Base-by-base conservation (phyloP, 2,797 vertebrate species). In the Periophthalmus magnuspinnatus region DNA sequence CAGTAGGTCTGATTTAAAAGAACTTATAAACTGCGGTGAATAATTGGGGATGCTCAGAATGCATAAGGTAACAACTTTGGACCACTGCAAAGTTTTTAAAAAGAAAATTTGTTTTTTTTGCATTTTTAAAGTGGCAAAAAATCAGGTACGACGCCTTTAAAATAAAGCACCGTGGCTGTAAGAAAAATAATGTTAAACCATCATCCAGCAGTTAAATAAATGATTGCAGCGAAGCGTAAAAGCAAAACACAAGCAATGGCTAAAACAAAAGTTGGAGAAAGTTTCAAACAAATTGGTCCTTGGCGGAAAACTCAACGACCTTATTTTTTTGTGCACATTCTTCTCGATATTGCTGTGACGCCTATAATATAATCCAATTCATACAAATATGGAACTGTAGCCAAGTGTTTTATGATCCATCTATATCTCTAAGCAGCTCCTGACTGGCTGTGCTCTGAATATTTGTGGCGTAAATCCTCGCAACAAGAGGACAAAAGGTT, bases 281-380 rank as follows among this genome's bases (percentile, higher is more conserved):
- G 34, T 32, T 64, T 64, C 6, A 7, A 22, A 63, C 21, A 28
- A 24, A 63, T 47, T 28, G n/a, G 36, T 45, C 59, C 22, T 48
- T 64, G 61, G 61, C 9, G 38, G 4, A 22, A 24, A 14, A 19
- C 34, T 13, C 5, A 24, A 17, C 47, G 21, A 45, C 60, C 47
- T 62, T 60, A 81, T 70, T 72, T 76, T n/a, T 69, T 72, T 64
- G 36, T 41, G 38, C 61, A 60, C 58, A 67, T 41, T 77, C 32
- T 88, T 84, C 74, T 79, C 85, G 70, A 76, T 78, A 81, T 82
- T 78, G 82, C 74, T 82, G 56, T 70, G 66, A 74, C 67, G 69
- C 75, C 84, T 66, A 47, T 79, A 88, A 75, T 75, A 67, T 88
- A 91, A 91, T 89, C 88, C 85, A 87, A 75, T 90, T 88, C 83